phyloP scores from a whole-genome alignment of 64 coral and sea anemone species.

The Montipora foliosa region DNA sequence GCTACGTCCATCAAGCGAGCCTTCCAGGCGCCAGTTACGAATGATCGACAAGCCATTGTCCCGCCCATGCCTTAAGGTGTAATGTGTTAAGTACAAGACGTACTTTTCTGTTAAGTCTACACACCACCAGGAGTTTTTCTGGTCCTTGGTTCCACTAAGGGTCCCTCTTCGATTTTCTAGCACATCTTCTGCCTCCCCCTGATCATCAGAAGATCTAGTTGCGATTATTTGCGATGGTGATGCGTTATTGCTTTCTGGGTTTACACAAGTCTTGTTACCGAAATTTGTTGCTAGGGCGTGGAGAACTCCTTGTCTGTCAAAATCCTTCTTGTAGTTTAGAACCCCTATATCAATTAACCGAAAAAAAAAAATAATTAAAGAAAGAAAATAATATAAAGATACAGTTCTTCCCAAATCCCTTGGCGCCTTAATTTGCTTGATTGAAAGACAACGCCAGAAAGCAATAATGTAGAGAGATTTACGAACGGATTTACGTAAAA shows the following conservation, averaged over 20 bases:
- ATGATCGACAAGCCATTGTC: constrained; percentile 80
- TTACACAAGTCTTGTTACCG: constrained; percentile 63
- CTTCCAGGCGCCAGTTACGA: constrained; percentile 78
- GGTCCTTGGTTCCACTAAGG: constrained; percentile 77
- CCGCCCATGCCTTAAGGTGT: constrained; percentile 72
- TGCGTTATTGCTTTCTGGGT: constrained; percentile 36
- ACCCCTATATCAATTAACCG: constrained; percentile 52
- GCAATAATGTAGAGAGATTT: too few relatives aligned
- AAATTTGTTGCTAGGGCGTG: constrained; percentile 84
- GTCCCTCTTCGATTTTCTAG: constrained; percentile 76
- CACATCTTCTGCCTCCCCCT: constrained; percentile 67
- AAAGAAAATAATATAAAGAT: too few relatives aligned
- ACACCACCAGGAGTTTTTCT: constrained; percentile 83
- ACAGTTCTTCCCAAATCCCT: too few relatives aligned
- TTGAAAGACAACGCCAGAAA: too few relatives aligned
- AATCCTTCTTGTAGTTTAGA: constrained; percentile 85
- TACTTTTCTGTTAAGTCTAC: constrained; percentile 77
- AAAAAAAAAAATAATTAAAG: not conserved
- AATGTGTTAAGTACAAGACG: constrained; percentile 66
- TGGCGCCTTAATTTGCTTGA: too few relatives aligned
- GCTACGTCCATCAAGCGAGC: constrained; percentile 72
- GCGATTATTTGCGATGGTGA: constrained; percentile 48
- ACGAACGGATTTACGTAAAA: too few relatives aligned
- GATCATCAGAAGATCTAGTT: constrained; percentile 65
- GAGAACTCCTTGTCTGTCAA: constrained; percentile 82